phyloP scores from a whole-genome alignment of 2,888 invertebrate species.

The Nyleta sp. region DNA sequence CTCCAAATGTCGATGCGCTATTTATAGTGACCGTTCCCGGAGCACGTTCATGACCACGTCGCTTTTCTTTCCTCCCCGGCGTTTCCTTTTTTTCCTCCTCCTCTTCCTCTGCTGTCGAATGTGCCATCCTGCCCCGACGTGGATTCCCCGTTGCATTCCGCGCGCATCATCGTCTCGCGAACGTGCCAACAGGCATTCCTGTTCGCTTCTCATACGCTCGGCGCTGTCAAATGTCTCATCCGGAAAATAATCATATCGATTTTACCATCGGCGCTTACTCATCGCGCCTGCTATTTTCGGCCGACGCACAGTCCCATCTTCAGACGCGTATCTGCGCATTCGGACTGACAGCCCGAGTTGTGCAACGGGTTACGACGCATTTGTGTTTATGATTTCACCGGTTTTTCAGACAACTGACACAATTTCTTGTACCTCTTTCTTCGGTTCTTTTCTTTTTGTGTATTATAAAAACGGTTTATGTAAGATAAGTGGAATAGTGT shows the following conservation, averaged over 20 bases:
- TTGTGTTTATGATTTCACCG: constrained; percentile 31
- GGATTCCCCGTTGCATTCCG: constrained; percentile 36
- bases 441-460: no score
- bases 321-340: constrained; percentile 35
- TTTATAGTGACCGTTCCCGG: constrained; percentile 73
- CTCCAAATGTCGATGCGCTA: constrained; percentile 75
- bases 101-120: constrained; percentile 3
- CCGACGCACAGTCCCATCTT: constrained; percentile 36
- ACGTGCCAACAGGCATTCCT: constrained; percentile 38
- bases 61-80: constrained; percentile 20
- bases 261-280: constrained; percentile 43
- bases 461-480: no score
- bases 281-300: constrained; percentile 36
- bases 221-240: constrained; percentile 29
- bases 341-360: constrained; percentile 22
- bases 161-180: constrained; percentile 26
- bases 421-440: no score
- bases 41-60: constrained; percentile 73
- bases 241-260: constrained; percentile 50
- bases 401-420: background rate
- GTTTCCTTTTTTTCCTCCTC: constrained; percentile 13
- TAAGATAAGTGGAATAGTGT: no score
- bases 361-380: constrained; percentile 34
- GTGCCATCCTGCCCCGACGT: constrained; percentile 1
- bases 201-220: constrained; percentile 21